Evolutionary conservation across 1,140 invertebrate genomes (phyloP), one percentile per base, ranked within the genome.

Genomic region (Eulimnadia texana): DNA sequence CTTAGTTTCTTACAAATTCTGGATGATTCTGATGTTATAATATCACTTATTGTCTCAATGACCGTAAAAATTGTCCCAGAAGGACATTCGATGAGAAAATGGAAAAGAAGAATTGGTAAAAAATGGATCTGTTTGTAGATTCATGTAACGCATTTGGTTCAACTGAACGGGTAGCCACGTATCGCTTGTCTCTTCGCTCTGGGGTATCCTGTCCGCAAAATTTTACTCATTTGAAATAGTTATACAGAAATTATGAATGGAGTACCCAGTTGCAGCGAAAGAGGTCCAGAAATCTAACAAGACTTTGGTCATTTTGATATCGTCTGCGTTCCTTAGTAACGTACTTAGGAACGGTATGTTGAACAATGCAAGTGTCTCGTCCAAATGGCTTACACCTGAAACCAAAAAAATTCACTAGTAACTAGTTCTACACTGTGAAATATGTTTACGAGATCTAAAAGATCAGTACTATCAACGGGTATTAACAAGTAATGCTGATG

Each of bases 241-340:
- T 42, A 42, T 42, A 42, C 6, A 42, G 16, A 9, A 42, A 42
- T n/a, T n/a, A 42, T 42, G 16, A 42, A 6, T 42, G 16, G 16
- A 42, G 33, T 61, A 61, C 60, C 60, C 60, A 2, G 16, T 25
- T 52, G 10, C 19, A 20, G 60, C 60, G 22, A 61, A 61, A 11
- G 24, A 28, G 19, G 51, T 53, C 60, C 24, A 61, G 10, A 29
- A 33, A 16, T 61, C 51, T 16, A 61, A 3, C 50, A 33, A 20
- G 19, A 19, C 25, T 52, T 53, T 22, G 1, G 60, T 52, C 6
- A 61, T 27, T 61, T 53, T 51, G 2, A 52, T 2, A 29, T 61
- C 60, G 9, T 10, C 60, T 20, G 24, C 10, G 25, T 16, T 20
- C 1, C 25, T 11, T 3, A 61, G 13, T n/a, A 24, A 9, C 9